Evolutionary conservation across 2,888 invertebrate genomes (phyloP), one percentile per base, ranked within the genome.

Genomic region (Polydrusus cervinus): DNA sequence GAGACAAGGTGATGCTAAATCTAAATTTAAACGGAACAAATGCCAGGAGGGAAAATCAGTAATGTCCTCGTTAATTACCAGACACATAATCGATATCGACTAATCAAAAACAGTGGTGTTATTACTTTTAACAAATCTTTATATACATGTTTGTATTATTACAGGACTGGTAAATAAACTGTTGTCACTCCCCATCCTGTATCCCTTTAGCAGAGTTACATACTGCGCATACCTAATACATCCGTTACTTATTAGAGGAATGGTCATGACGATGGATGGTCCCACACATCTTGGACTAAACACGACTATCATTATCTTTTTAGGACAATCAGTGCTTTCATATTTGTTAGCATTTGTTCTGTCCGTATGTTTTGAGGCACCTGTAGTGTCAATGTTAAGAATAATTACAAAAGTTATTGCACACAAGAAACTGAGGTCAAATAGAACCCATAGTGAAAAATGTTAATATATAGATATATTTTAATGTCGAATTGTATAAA

Each of bases 191-290:
- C 92, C 94, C 9, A 90, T 93, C 75, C 88, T 95, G 71, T 95
- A 95, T 87, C 95, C 95, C 72, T 93, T 95, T 87, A 95, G 95
- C 68, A 89, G 95, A 79, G 94, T 95, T 14, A 96, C 95, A 55
- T 96, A 96, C 87, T 96, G 95, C 86, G 94, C 95, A 0, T 96
- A 95, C 86, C 89, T 96, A 77, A 91, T 96, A 76, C 95, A 96
- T 87, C 95, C 95, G 0, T 91, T 96, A 69, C 92, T 95, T 76
- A 93, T 96, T 82, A 90, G 95, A 80, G 89, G 92, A 81, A 92
- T 95, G 83, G 93, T 94, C 55, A 93, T 96, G 91, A 93, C 93
- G 80, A 91, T 94, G 86, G 95, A 95, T 83, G 92, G 94, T 79
- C 95, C 95, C 47, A 89, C 95, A 61, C 95, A 96, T 87, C 87